Evolutionary conservation across 2,797 vertebrate genomes (phyloP).

Genomic region (Meda fulgida): DNA sequence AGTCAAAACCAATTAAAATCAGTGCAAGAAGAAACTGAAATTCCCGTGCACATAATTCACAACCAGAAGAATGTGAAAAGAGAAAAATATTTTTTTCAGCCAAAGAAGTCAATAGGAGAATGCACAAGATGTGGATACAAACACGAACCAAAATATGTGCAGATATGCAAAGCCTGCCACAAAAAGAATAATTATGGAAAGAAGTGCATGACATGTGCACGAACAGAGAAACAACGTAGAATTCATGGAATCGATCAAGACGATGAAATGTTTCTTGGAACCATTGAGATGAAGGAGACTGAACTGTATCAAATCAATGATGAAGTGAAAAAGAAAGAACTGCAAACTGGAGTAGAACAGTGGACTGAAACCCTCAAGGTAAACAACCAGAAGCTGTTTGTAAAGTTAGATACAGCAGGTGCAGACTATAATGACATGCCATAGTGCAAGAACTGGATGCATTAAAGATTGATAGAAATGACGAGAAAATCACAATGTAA

Average conservation of each 20-base stretch:
- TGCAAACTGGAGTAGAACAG: background rate
- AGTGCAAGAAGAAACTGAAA: background rate
- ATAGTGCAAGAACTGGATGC: background rate
- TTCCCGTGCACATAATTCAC: too few species aligned
- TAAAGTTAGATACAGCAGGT: background rate
- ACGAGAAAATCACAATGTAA: background rate
- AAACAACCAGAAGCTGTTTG: background rate
- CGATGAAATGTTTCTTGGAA: background rate
- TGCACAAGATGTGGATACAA: background rate
- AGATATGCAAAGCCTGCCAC: background rate
- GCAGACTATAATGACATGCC: background rate
- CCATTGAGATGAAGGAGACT: background rate
- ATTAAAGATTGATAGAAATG: background rate
- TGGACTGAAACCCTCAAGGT: background rate
- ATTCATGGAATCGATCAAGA: background rate
- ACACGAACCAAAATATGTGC: background rate
- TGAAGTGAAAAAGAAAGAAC: background rate
- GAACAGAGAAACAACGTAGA: background rate
- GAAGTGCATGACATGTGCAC: background rate
- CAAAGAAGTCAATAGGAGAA: too few species aligned
- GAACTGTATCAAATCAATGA: background rate
- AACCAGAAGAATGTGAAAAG: too few species aligned
- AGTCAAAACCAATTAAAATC: background rate
- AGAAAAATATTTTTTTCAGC: too few species aligned
- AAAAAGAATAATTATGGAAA: conserved; percentile 2